Evolutionary conservation across 2,113 vertebrate genomes (phyloP).

Genomic region (Clinocottus analis): DNA sequence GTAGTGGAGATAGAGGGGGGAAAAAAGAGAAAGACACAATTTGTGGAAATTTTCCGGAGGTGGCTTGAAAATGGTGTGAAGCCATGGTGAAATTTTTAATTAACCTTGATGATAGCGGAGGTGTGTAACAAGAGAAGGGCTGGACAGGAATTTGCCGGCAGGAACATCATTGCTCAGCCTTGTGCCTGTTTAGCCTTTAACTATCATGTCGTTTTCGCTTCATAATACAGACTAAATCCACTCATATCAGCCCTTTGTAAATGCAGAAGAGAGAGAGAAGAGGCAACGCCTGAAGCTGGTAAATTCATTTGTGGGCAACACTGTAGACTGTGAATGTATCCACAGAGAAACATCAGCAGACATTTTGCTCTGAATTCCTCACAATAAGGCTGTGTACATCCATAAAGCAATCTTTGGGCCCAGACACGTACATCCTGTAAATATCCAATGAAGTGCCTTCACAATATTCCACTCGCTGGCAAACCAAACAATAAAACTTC

Average conservation of each 20-base stretch:
- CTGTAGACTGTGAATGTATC: conserved; percentile 11
- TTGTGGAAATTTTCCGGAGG: conserved; percentile 37
- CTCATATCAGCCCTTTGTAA: conserved; percentile 22
- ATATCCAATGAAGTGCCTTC: conserved; percentile 36
- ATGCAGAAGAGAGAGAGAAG: background rate
- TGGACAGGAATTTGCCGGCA: conserved; percentile 26
- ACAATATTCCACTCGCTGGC: conserved; percentile 41
- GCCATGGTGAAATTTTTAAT: conserved; percentile 64
- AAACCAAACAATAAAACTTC: conserved; percentile 13
- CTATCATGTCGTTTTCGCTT: conserved; percentile 21
- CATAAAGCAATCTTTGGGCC: conserved; percentile 26
- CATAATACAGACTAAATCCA: conserved; percentile 35
- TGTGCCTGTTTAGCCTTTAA: conserved; percentile 25
- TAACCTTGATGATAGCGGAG: conserved; percentile 62
- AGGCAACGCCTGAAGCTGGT: conserved; percentile 21
- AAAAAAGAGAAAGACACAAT: conserved; percentile 3
- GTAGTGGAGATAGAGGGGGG: background rate
- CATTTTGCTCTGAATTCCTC: conserved; percentile 19
- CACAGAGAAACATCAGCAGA: conserved; percentile 22
- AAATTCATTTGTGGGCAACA: conserved; percentile 32
- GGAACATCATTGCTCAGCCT: conserved; percentile 28
- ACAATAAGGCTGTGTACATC: conserved; percentile 11
- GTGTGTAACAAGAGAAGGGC: conserved; percentile 32
- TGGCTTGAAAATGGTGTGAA: conserved; percentile 47
- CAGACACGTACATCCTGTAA: conserved; percentile 31